Evolutionary conservation across 2,888 invertebrate genomes (phyloP), one percentile per base, ranked within the genome.

Genomic region (Maniola hyperantus): DNA sequence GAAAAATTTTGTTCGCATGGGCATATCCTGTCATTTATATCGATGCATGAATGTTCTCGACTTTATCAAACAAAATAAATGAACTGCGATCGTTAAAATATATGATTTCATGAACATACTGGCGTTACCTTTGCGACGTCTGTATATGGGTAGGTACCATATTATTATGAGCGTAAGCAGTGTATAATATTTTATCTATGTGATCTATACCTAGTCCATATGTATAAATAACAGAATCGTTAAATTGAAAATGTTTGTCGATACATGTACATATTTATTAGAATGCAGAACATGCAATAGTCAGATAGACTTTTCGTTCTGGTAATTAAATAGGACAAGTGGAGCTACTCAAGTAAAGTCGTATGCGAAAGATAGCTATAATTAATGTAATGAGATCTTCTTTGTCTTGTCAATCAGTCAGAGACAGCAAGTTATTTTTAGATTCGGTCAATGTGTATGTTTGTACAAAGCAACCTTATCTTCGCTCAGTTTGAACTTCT

Each of bases 311-410:
- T 46, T 46, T 46, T 46, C n/a, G 15, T 15, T 46, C 46, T 46
- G n/a, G 15, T 46, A 46, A 46, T 15, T 44, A n/a, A 44, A 44
- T 44, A 44, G 44, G 6, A 15, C n/a, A 7, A 48, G 48, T 15
- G 15, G 48, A 18, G 8, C 48, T 48, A 48, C 48, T 48, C 18
- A 48, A 15, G 10, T 15, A 48, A 48, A 48, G 48, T 18, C 15
- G 15, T 48, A 48, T 48, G 48, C 18, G 15, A 48, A 46, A 48
- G 18, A 18, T 18, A 48, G 18, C 8, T 48, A 48, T 48, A 48
- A 48, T 42, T 4, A 13, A 48, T 48, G 48, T 48, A 48, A 46
- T 15, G 46, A 48, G 48, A 18, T 48, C 48, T 48, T 48, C 48
- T 15, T 48, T 48, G 48, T 48, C 48, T 18, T 48, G 48, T 10